These are phyloP conservation scores for Anoplophora glabripennis DNA, from an alignment of 1,140 invertebrate genomes.

Conservation along the genomic window DNA sequence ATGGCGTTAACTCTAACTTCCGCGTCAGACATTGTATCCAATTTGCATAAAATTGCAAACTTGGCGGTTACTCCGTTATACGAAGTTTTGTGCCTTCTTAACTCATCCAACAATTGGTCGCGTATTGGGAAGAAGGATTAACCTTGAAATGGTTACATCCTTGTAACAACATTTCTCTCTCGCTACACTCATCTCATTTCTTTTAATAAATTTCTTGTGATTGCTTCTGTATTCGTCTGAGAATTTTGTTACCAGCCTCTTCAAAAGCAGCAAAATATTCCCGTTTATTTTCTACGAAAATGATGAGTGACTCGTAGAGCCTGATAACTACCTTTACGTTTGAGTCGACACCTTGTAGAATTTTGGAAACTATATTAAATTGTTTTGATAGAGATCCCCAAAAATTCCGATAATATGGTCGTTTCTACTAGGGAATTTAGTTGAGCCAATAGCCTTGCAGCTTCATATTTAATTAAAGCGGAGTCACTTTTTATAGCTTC, in stretches of 20 bases:
- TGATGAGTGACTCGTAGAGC: slow-evolving; percentile 8
- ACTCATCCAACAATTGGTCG: no score
- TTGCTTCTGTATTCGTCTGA: slow-evolving; percentile 1
- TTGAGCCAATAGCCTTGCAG: background rate
- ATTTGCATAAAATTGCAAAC: no score
- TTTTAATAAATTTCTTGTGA: no score
- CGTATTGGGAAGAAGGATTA: background rate
- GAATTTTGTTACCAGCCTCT: background rate
- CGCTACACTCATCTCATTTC: background rate
- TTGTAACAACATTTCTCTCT: background rate
- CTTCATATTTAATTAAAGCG: background rate
- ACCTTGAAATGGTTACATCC: background rate
- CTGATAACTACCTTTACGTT: background rate
- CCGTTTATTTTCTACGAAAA: background rate
- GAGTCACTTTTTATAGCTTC: no score
- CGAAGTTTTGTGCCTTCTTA: no score
- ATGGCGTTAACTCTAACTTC: background rate
- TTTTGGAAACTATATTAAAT: slow-evolving; percentile 1
- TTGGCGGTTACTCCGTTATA: no score
- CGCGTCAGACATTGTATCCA: no score
- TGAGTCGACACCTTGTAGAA: background rate
- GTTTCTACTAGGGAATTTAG: background rate
- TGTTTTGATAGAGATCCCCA: background rate
- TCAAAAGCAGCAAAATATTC: background rate
- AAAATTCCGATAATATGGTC: background rate